phyloP scores from a whole-genome alignment of 2,888 invertebrate species.

The Physocephala rufipes region DNA sequence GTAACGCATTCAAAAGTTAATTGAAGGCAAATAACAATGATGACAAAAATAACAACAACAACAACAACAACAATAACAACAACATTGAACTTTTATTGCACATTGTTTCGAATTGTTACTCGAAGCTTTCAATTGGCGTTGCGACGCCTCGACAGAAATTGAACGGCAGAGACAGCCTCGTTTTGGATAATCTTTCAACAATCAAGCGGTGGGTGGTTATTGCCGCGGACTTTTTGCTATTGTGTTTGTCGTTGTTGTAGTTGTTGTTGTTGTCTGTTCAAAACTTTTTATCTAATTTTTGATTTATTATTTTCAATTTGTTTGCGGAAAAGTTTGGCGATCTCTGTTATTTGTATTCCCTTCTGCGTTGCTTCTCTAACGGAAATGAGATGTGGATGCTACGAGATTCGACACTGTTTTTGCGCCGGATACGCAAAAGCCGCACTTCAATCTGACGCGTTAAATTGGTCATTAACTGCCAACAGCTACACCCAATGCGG shows the following conservation, averaged over 20 bases:
- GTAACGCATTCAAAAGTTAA: constrained; percentile 59
- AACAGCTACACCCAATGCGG: constrained; percentile 24
- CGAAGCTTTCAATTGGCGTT: background rate
- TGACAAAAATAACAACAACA: constrained; percentile 22
- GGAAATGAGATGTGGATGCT: background rate
- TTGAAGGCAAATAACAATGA: constrained; percentile 50
- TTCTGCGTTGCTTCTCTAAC: too few species aligned
- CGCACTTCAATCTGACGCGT: constrained; percentile 15
- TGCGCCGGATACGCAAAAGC: background rate
- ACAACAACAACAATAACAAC: constrained; percentile 29
- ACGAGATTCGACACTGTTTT: too few species aligned
- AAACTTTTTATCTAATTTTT: constrained; percentile 42
- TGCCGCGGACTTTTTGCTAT: too few species aligned
- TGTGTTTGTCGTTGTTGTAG: constrained; percentile 38
- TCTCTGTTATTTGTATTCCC: background rate
- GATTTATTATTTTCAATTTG: constrained; percentile 34
- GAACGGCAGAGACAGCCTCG: too few species aligned
- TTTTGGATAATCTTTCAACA: constrained; percentile 28
- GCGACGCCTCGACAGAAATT: too few species aligned
- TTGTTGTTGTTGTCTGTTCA: constrained; percentile 25
- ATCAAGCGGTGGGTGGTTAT: constrained; percentile 19
- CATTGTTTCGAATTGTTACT: constrained; percentile 36
- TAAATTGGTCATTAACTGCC: constrained; percentile 41
- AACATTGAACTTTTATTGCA: constrained; percentile 25
- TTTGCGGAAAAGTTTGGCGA: constrained; percentile 26